Conservation (phyloP, 1,140 invertebrate species). For the Drosophila carrolli region DNA sequence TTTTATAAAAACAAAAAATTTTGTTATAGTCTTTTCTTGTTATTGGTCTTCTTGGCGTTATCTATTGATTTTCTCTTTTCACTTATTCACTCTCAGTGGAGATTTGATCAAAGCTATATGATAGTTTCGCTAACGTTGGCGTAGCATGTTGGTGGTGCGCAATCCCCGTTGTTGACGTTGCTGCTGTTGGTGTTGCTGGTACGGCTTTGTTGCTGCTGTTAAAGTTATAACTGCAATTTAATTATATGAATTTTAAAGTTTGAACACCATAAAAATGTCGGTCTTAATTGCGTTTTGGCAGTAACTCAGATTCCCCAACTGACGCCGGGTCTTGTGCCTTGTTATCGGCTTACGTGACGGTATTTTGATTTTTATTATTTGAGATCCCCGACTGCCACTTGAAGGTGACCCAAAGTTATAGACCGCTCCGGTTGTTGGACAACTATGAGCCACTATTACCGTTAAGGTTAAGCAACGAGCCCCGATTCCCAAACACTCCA, state of each 20-base stretch:
- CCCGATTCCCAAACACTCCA: constrained; percentile 68
- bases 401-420: constrained; percentile 59
- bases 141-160: constrained; percentile 18
- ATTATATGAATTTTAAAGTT: constrained; percentile 83
- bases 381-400: constrained; percentile 35
- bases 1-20: too few species aligned
- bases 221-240: constrained; percentile 77
- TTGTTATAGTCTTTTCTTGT: too few species aligned
- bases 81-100: constrained; percentile 44
- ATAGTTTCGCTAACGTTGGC: constrained; percentile 29
- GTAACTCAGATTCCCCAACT: constrained; percentile 24
- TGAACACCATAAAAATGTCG: constrained; percentile 80
- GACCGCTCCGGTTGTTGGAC: constrained; percentile 39
- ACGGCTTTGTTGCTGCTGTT: constrained; percentile 30
- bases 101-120: constrained; percentile 31
- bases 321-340: constrained; percentile 49
- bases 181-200: constrained; percentile 18
- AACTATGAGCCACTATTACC: constrained; percentile 52
- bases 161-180: constrained; percentile 5
- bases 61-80: constrained; percentile 69
- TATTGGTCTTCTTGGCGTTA: constrained; percentile 13
- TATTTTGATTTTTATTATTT: constrained; percentile 74
- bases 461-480: constrained; percentile 75
- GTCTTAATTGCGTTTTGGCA: constrained; percentile 74
- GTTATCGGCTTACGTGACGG: constrained; percentile 77